Evolutionary conservation across 2,797 vertebrate species (phyloP).

Genomic region (Anabacerthia variegaticeps): DNA sequence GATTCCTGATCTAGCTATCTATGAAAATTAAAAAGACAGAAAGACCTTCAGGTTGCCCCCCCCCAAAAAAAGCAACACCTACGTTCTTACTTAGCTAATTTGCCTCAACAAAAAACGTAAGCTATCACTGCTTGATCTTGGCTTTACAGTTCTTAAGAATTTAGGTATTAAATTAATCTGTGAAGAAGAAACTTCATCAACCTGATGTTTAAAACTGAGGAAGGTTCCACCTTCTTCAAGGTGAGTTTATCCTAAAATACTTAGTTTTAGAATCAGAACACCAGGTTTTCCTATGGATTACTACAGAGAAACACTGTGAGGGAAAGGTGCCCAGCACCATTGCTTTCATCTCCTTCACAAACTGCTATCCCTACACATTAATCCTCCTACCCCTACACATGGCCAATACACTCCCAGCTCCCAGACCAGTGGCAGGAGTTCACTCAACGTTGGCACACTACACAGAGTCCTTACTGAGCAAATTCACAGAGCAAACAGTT

Average conservation of each 20-base stretch:
- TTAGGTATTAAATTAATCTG: background rate
- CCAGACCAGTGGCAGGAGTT: background rate
- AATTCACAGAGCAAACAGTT: background rate
- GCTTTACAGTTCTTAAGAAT: background rate
- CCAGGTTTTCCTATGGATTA: background rate
- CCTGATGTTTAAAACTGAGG: background rate
- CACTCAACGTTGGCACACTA: accelerated
- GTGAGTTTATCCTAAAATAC: background rate
- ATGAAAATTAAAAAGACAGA: background rate
- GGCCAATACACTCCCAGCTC: background rate
- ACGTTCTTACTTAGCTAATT: background rate
- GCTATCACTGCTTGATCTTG: background rate
- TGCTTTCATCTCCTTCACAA: background rate
- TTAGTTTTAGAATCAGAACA: background rate
- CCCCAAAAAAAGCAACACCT: background rate
- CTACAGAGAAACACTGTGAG: background rate
- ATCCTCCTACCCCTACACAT: background rate
- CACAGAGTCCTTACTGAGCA: background rate
- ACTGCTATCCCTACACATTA: background rate
- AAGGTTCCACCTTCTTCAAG: background rate
- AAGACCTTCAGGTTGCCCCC: background rate
- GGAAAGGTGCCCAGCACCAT: background rate
- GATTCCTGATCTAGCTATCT: background rate
- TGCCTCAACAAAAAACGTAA: background rate
- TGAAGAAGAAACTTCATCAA: background rate